Percentiles rank a stretch among this genome's conserved stretches.
These are phyloP conservation scores for Elachura formosa DNA, from an alignment of 2,113 vertebrate genomes.

Conservation along the genomic window DNA sequence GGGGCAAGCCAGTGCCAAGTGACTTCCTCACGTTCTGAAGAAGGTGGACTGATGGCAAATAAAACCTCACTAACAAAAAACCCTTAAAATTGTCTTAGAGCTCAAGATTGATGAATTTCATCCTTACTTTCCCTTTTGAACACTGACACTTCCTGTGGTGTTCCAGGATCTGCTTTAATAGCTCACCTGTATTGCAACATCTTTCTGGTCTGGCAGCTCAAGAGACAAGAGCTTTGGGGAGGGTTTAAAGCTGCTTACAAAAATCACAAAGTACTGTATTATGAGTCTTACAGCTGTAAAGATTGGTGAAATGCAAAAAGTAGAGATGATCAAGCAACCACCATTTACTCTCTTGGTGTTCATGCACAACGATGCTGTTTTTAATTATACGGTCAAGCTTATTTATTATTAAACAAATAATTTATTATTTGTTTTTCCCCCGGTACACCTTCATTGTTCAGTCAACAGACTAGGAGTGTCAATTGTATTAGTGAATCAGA, in stretches of 20 bases:
- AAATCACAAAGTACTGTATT: background rate
- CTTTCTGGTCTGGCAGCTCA: background rate
- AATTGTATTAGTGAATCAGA: background rate
- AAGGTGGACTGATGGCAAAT: background rate
- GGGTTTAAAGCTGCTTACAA: background rate
- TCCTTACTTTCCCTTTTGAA: background rate
- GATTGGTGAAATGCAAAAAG: background rate
- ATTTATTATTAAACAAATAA: too few relatives aligned
- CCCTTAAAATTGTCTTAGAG: background rate
- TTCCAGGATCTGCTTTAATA: background rate
- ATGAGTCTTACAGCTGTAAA: background rate
- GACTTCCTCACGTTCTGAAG: background rate
- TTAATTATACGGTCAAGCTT: background rate
- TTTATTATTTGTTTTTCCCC: background rate
- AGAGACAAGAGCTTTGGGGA: background rate
- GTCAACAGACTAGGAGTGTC: background rate
- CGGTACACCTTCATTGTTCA: background rate
- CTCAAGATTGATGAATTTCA: background rate
- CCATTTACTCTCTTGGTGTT: background rate
- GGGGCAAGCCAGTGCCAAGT: background rate
- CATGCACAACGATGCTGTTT: background rate
- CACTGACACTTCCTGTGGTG: background rate
- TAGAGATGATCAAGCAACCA: background rate
- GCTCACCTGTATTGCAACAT: background rate
- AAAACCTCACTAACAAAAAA: background rate